phyloP scores from a whole-genome alignment of 2,113 vertebrate species.

The Climacteris rufus region DNA sequence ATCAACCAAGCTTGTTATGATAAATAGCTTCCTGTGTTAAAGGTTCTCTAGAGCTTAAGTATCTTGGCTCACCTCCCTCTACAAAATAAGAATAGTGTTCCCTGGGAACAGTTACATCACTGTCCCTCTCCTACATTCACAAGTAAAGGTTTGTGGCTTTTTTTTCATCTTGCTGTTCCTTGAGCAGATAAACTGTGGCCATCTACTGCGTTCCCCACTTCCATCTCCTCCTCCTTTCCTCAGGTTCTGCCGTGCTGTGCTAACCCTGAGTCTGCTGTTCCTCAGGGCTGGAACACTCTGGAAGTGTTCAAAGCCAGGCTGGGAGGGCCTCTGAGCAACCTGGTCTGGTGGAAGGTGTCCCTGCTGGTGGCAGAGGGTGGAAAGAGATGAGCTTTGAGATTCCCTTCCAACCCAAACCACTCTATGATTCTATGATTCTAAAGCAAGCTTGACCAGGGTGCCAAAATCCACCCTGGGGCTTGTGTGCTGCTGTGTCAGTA shows the following conservation, averaged over 20 bases:
- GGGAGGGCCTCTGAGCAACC: background rate
- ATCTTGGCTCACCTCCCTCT: constrained; percentile 79
- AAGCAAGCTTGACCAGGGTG: background rate
- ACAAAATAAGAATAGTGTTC: constrained; percentile 75
- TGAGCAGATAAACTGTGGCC: constrained; percentile 21
- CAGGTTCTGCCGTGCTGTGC: background rate
- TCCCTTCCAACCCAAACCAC: background rate
- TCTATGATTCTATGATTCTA: background rate
- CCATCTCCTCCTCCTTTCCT: background rate
- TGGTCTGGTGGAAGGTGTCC: background rate
- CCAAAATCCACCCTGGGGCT: background rate
- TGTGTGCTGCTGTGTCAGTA: background rate
- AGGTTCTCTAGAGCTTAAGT: constrained; percentile 85
- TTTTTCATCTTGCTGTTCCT: constrained; percentile 43
- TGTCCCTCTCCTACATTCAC: constrained; percentile 64
- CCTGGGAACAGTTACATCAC: constrained; percentile 77
- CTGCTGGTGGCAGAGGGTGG: background rate
- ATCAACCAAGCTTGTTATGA: constrained; percentile 87
- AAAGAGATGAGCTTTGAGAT: background rate
- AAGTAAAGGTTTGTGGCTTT: constrained; percentile 62
- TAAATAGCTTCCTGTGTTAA: constrained; percentile 91
- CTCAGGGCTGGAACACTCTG: background rate
- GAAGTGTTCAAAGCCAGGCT: background rate
- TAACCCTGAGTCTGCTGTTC: background rate
- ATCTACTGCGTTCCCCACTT: background rate